A percentile compares a stretch with the other conserved stretches of the same genome.
Evolutionary conservation across 2,888 invertebrate genomes (phyloP).

Genomic region (Papilio demoleus): DNA sequence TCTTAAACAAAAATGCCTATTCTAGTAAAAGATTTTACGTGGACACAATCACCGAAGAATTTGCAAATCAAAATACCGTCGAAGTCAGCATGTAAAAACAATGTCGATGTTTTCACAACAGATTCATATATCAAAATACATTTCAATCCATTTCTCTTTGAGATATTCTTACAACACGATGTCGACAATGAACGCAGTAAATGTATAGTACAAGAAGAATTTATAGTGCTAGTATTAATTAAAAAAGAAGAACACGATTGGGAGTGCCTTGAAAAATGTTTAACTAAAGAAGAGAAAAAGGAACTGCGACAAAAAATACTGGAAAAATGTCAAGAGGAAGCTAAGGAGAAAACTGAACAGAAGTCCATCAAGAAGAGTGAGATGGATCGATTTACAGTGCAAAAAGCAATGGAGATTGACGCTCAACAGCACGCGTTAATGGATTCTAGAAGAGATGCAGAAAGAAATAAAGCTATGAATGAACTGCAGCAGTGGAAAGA

Average conservation of each 20-base stretch:
- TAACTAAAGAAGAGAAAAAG: constrained; percentile 83
- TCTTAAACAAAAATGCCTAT: constrained; percentile 85
- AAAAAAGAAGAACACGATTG: constrained; percentile 84
- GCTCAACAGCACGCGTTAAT: constrained; percentile 83
- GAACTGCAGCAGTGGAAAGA: constrained; percentile 86
- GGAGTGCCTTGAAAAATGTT: constrained; percentile 81
- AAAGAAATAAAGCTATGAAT: constrained; percentile 85
- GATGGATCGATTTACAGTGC: constrained; percentile 81
- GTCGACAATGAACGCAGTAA: constrained; percentile 86
- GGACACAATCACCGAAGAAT: constrained; percentile 87
- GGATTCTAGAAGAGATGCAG: constrained; percentile 84
- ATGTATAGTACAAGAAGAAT: constrained; percentile 85
- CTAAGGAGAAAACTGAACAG: constrained; percentile 81
- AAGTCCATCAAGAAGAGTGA: constrained; percentile 78
- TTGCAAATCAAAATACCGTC: constrained; percentile 87
- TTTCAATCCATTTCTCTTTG: constrained; percentile 89
- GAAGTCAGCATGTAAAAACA: constrained; percentile 84
- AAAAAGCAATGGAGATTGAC: constrained; percentile 78
- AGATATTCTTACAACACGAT: constrained; percentile 86
- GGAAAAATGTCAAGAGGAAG: constrained; percentile 80
- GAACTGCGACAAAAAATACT: constrained; percentile 82
- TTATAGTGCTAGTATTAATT: constrained; percentile 86
- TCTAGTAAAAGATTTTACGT: constrained; percentile 88
- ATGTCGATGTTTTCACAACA: constrained; percentile 87
- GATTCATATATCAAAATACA: constrained; percentile 89